Evolutionary conservation across 2,888 invertebrate species (phyloP).

Genomic region (Tenthredo scrophulariae): DNA sequence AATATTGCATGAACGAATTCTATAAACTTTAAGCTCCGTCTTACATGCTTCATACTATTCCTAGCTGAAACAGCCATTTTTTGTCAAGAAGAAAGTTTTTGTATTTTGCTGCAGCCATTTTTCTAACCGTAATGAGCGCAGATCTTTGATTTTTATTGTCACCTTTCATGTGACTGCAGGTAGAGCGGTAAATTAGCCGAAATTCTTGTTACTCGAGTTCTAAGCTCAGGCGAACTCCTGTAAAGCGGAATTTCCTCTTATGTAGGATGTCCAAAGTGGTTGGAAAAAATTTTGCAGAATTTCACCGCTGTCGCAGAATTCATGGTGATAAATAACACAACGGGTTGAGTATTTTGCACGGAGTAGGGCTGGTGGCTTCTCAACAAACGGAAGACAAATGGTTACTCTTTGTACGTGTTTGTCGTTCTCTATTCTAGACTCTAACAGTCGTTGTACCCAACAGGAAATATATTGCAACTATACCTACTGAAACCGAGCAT

Average conservation of each 20-base stretch:
- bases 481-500: not conserved
- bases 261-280: not conserved
- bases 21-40: too few relatives aligned
- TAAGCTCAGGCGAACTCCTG: not conserved
- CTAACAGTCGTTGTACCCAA: not conserved
- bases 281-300: not conserved
- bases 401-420: slow-evolving; percentile 42
- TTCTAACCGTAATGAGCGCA: not conserved
- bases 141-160: not conserved
- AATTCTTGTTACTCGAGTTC: not conserved
- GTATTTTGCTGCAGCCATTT: not conserved
- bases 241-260: not conserved
- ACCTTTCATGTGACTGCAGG: not conserved
- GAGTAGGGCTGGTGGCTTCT: slow-evolving; percentile 36
- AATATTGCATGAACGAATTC: too few relatives aligned
- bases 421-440: slow-evolving; percentile 11
- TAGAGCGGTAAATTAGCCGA: not conserved
- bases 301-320: slow-evolving; percentile 25
- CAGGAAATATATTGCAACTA: slow-evolving; percentile 38
- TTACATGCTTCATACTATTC: too few relatives aligned
- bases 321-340: slow-evolving; percentile 34
- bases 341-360: slow-evolving; percentile 33
- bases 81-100: too few relatives aligned
- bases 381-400: slow-evolving; percentile 42
- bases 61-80: too few relatives aligned